These are phyloP conservation scores for Dendrolimus kikuchii DNA, from an alignment of 1,140 invertebrate genomes.

Conservation along the genomic window DNA sequence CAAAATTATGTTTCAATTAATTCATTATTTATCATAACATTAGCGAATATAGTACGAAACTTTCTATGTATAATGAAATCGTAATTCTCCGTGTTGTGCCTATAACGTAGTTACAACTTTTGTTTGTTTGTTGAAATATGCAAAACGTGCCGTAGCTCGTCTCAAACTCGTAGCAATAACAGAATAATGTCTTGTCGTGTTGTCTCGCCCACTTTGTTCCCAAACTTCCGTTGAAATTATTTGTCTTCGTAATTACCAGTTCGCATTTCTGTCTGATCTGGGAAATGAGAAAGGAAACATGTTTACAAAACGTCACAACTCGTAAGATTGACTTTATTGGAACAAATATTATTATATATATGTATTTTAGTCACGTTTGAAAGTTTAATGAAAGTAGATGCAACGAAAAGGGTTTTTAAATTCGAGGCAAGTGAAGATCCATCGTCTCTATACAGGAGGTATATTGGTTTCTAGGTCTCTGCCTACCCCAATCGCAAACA, in stretches of 20 bases:
- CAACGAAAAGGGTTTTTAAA: no score
- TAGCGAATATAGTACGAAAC: no score
- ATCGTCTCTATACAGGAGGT: no score
- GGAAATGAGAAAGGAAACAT: conserved; percentile 28
- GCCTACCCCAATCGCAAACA: no score
- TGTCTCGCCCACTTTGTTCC: conserved; percentile 9
- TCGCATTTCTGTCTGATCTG: conserved; percentile 33
- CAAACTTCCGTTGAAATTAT: conserved; percentile 23
- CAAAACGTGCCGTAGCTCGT: conserved; percentile 1
- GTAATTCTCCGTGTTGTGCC: not conserved
- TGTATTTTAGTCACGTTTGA: no score
- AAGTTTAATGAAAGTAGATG: no score
- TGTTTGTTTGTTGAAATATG: conserved; percentile 2
- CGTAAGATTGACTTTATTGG: not conserved
- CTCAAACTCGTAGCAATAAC: conserved; percentile 10
- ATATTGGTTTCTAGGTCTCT: no score
- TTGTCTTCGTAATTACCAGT: conserved; percentile 39
- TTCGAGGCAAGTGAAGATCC: no score
- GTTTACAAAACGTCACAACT: conserved; percentile 13
- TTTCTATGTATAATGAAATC: no score
- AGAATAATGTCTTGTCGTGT: conserved; percentile 16
- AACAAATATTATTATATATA: no score
- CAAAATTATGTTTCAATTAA: no score
- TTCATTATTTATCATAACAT: no score
- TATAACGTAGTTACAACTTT: not conserved